A percentile compares a stretch with the other conserved stretches of the same genome.
These are phyloP conservation scores for Xiphophorus birchmanni DNA, from an alignment of 2,797 vertebrate species.

Conservation along the genomic window DNA sequence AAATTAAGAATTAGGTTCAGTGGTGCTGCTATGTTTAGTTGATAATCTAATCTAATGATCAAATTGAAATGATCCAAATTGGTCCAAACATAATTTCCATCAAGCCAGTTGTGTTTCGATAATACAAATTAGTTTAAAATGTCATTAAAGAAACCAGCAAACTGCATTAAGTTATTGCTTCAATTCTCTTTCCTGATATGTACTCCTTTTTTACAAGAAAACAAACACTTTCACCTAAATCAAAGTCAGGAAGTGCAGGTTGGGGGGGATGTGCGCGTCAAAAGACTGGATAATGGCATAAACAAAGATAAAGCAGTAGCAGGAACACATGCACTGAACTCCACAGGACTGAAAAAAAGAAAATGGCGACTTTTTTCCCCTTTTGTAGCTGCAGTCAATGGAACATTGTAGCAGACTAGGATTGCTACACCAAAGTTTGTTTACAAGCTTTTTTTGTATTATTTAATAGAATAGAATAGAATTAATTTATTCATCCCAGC, in stretches of 20 bases:
- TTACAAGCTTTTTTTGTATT: background rate
- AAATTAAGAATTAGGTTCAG: background rate
- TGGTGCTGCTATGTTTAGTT: background rate
- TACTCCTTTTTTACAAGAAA: background rate
- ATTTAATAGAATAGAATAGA: background rate
- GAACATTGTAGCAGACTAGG: background rate
- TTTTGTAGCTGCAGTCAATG: background rate
- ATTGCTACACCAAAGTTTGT: background rate
- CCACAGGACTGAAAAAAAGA: background rate
- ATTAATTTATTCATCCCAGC: no score
- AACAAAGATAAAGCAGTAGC: slow-evolving; percentile 4
- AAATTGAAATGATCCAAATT: background rate
- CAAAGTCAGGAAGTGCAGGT: background rate
- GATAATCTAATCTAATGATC: background rate
- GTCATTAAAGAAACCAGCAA: background rate
- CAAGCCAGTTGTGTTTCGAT: background rate
- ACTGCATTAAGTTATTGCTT: background rate
- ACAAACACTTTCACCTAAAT: background rate
- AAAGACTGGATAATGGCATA: background rate
- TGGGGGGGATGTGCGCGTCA: background rate
- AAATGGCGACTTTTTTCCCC: background rate
- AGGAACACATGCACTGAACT: background rate
- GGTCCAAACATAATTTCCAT: background rate
- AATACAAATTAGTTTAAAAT: background rate
- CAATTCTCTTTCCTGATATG: background rate